Base-by-base conservation (phyloP, 1,140 invertebrate genomes). In the Physella acuta region DNA sequence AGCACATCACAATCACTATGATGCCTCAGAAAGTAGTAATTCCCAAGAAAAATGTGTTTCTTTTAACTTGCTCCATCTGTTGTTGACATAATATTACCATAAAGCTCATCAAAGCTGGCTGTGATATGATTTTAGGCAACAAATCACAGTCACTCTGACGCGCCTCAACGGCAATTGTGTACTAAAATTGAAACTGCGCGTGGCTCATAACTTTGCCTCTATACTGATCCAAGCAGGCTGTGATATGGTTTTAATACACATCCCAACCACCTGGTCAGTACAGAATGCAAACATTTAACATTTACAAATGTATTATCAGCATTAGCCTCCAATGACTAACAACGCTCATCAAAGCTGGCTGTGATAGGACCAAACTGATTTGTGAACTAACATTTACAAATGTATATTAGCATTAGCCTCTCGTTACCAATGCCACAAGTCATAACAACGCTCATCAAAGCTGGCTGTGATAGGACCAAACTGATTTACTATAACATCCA, bases 401-500 rank as follows among this genome's bases (percentile, higher is more conserved):
- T n/a, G n/a, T n/a, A n/a, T n/a, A n/a, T n/a, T n/a, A n/a, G n/a
- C n/a, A n/a, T n/a, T n/a, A n/a, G n/a, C n/a, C n/a, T n/a, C n/a
- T n/a, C n/a, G n/a, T n/a, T n/a, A n/a, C n/a, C 92, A 92, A 93
- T 93, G 92, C 94, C 92, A n/a, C 39, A 8, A 37, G 37, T 51
- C 66, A 53, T 51, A 70, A 73, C 69, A 66, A 59, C 66, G 71
- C 74, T 78, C 76, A 78, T 76, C 76, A 78, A 78, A 76, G 73
- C 71, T 75, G 73, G 76, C 76, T 78, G 76, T 78, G 76, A 78
- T 78, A 78, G 71, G 64, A 26, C 52, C 52, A 26, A 26, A 20
- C 28, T 30, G 36, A 44, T 28, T 61, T 84, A 87, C 89, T 92
- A 91, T 89, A 87, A 92, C 91, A 89, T 88, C 90, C 90, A 89